Conservation (phyloP, 2,113 vertebrate genomes). For the Mohoua ochrocephala region DNA sequence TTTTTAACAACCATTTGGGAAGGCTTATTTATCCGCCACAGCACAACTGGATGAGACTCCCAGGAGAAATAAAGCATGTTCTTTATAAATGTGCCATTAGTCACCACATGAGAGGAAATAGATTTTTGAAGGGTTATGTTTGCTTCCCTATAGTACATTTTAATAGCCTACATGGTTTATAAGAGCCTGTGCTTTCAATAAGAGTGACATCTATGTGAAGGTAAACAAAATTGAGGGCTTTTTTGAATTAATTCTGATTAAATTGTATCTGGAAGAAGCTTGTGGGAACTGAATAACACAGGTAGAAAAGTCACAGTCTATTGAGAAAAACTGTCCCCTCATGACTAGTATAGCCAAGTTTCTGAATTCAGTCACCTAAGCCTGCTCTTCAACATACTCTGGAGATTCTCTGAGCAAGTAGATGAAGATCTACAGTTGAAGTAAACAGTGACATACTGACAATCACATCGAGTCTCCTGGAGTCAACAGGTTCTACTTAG, state of each 20-base stretch:
- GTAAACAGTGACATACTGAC: neutral
- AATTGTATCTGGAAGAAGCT: neutral
- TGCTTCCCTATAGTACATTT: neutral
- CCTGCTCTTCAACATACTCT: neutral
- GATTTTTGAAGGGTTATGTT: neutral
- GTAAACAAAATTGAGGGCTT: neutral
- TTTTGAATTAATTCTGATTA: neutral
- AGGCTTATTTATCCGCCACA: neutral
- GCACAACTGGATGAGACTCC: neutral
- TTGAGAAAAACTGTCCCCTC: neutral
- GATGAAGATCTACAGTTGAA: neutral
- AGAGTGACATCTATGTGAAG: neutral
- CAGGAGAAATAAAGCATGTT: neutral
- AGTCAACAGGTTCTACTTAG: neutral
- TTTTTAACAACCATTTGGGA: neutral
- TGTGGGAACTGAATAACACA: neutral
- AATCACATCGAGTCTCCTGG: neutral
- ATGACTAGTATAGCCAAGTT: neutral
- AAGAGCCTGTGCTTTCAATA: neutral
- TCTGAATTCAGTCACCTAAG: neutral
- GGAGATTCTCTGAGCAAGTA: neutral
- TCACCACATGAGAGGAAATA: neutral
- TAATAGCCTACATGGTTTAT: neutral
- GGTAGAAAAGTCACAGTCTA: neutral
- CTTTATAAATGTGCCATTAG: neutral